These are phyloP conservation scores for Eupithecia tripunctaria DNA, from an alignment of 2,888 invertebrate species.

Conservation along the genomic window DNA sequence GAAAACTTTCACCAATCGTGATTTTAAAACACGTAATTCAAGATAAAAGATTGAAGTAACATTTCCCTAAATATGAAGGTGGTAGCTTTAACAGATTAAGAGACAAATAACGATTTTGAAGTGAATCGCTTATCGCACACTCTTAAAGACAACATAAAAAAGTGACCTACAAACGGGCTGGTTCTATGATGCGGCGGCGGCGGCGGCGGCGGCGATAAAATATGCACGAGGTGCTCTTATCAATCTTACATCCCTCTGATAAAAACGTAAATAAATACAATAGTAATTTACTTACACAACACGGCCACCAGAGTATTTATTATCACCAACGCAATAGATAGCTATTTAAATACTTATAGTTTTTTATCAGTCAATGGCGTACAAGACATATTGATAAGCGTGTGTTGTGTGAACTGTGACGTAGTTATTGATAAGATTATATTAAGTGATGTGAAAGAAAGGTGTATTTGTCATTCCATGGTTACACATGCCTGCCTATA, in stretches of 20 bases:
- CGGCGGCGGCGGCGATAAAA: too few species aligned
- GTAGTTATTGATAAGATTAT: not conserved
- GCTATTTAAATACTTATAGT: not conserved
- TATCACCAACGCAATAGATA: not conserved
- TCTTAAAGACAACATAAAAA: too few species aligned
- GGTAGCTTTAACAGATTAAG: too few species aligned
- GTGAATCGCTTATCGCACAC: too few species aligned
- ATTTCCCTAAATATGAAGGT: too few species aligned
- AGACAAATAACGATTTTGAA: too few species aligned
- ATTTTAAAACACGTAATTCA: too few species aligned
- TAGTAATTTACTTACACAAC: not conserved
- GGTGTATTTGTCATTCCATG: not conserved
- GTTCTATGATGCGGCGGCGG: not conserved
- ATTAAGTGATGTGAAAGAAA: not conserved
- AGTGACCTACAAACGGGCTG: too few species aligned
- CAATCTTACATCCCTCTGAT: not conserved
- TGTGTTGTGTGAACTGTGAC: not conserved
- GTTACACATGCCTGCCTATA: too few species aligned
- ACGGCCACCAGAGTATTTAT: not conserved
- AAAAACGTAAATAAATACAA: not conserved
- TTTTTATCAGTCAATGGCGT: constrained; percentile 3
- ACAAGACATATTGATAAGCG: constrained; percentile 1
- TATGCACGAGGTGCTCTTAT: not conserved
- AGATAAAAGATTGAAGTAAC: too few species aligned
- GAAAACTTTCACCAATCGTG: too few species aligned